Base-by-base conservation (phyloP, 2,113 vertebrate species). In the Kobus ellipsiprymnus region DNA sequence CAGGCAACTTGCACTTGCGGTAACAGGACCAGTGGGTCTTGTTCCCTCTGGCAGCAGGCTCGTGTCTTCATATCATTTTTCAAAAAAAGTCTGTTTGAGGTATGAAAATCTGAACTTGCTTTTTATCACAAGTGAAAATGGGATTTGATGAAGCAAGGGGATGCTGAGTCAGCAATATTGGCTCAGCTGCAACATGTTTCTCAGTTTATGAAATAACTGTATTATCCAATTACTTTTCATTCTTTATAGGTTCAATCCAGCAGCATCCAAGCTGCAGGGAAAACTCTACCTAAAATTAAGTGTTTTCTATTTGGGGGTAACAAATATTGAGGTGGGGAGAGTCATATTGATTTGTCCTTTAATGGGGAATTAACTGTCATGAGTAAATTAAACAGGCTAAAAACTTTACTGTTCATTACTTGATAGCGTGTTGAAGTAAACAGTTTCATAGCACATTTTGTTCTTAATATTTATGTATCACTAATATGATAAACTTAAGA, bases 131-230 rank as follows among this genome's bases (percentile, higher is more conserved):
- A 97, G 91, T 67, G 80, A 95, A 98, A 98, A 98, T 52, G 74
- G 29, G 77, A 94, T 97, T 93, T 92, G 85, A 90, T n/a, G 71
- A 29, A 60, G 36, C 33, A 30, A 29, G 19, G n/a, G 87, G 92
- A 33, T 90, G 96, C 98, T 98, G 98, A 99, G 46, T 98, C 98
- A 97, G 97, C 86, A 92, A 46, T 94, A 97, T 98, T 97, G 97
- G 40, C 1, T 0, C 60, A 64, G 67, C 88, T 96, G 94, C 91
- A 90, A 97, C 55, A 54, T 55, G 83, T 98, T 98, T 98, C 74
- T 96, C 93, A 95, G 87, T 97, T 97, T 98, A 97, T 84, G 50
- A 71, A 98, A 90, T 98, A 96, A 98, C 82, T 94, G 52, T 77
- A 93, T 98, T 98, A 97, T 97, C 60, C 89, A 98, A 98, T 98